Base-by-base conservation (phyloP, 1,140 invertebrate species). In the Lucilia sericata region DNA sequence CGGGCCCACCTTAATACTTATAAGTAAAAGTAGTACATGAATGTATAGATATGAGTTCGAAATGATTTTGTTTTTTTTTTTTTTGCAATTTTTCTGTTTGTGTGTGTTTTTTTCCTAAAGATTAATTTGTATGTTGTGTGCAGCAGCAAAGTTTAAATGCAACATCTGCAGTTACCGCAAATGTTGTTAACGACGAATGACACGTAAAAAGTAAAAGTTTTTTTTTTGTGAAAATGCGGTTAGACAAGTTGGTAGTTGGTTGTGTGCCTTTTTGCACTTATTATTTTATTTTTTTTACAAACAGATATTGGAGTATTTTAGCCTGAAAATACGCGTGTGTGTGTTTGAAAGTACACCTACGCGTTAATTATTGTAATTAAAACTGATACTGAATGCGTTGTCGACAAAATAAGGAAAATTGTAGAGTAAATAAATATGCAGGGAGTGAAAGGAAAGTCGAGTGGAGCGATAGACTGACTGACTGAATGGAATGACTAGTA, bases 361-460 rank as follows among this genome's bases (percentile, higher is more conserved):
- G 65, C 65, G 65, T 70, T 70, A 70, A 70, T 70, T 70, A 70
- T 70, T 70, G 65, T 70, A 70, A 70, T 70, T 70, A 70, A 70
- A 70, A 70, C n/a, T 70, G 65, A 70, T 70, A 70, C 65, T 70
- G 65, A 70, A 70, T 70, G 65, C 65, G 19, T 21, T 70, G 65
- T 70, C n/a, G 65, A 14, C 55, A 60, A 60, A n/a, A 7, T 17
- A 17, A n/a, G 55, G 14, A 60, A 60, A 17, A 60, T 60, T 30
- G 25, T 30, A 60, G 13, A 60, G 55, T n/a, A 60, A 17, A 17
- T 14, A 17, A 60, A 14, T 60, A 14, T 4, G 17, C 14, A n/a
- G 14, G 55, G 55, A 30, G 4, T 42, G 5, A 60, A 60, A n/a
- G 14, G 55, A 60, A n/a, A 21, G 51, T 25, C 21, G 19, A 42